Percentiles rank a stretch among this genome's conserved stretches.
Conservation (phyloP, 2,113 vertebrate genomes). For the Globicephala melas region DNA sequence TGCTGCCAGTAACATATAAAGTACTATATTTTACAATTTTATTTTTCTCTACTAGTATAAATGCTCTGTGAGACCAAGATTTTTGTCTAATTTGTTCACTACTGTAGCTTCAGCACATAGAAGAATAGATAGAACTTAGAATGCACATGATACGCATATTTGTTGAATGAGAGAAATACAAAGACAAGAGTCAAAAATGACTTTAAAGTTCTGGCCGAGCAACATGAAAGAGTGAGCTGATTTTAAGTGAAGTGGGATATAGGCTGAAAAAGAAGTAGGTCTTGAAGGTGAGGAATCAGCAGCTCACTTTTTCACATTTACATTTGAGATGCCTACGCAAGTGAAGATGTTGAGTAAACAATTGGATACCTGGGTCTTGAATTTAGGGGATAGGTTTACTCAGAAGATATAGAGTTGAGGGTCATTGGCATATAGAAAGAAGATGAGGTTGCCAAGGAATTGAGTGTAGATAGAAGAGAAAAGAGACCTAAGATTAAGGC, state of each 20-base stretch:
- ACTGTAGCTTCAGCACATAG: neutral
- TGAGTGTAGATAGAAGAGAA: neutral
- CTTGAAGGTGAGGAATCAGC: neutral
- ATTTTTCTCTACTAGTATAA: neutral
- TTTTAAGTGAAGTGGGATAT: neutral
- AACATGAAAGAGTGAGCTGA: neutral
- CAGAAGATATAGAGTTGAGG: neutral
- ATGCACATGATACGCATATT: too few relatives aligned
- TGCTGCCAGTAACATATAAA: neutral
- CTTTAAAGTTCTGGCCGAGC: neutral
- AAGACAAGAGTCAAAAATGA: neutral
- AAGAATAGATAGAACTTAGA: neutral
- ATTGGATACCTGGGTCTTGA: neutral
- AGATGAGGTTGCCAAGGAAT: neutral
- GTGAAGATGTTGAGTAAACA: neutral
- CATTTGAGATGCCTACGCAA: neutral
- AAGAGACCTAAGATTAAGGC: neutral
- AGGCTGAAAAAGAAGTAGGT: neutral
- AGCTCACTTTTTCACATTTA: neutral
- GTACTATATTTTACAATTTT: neutral
- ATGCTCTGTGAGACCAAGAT: neutral
- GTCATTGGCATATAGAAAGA: neutral
- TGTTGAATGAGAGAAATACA: neutral
- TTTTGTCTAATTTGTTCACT: neutral
- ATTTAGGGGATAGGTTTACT: neutral